Conservation (phyloP, 2,113 vertebrate species). For the Pungitius pungitius region DNA sequence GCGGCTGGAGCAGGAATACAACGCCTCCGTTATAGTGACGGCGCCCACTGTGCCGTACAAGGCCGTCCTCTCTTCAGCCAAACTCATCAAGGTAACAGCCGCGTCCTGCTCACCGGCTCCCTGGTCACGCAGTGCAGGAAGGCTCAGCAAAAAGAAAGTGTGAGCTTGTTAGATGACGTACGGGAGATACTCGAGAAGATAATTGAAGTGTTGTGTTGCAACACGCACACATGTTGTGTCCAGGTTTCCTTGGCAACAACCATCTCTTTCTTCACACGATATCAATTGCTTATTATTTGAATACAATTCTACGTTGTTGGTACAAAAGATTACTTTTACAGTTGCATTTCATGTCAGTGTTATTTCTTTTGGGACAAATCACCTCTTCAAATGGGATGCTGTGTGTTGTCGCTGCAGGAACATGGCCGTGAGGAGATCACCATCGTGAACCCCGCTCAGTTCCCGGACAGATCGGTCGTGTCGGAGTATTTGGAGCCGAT, state of each 20-base stretch:
- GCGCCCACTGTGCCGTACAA: slow-evolving; percentile 96
- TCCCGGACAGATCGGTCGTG: slow-evolving; percentile 88
- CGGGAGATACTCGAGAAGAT: slow-evolving; percentile 4
- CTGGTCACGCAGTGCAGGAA: not conserved
- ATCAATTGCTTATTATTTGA: not conserved
- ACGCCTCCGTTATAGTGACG: slow-evolving; percentile 93
- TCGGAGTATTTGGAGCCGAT: slow-evolving; percentile 92
- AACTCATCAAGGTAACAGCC: slow-evolving; percentile 91
- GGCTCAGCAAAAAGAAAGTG: slow-evolving; percentile 6
- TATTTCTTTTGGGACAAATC: not conserved
- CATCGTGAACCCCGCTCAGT: slow-evolving; percentile 91
- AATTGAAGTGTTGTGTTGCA: not conserved
- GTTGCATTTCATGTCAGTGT: not conserved
- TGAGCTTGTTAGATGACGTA: not conserved
- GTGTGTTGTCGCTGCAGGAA: slow-evolving; percentile 77
- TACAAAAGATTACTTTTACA: not conserved
- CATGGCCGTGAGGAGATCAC: slow-evolving; percentile 87
- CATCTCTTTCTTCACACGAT: not conserved
- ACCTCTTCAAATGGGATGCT: not conserved
- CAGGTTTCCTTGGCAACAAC: not conserved
- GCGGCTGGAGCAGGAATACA: slow-evolving; percentile 95
- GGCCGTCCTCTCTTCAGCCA: slow-evolving; percentile 89
- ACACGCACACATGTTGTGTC: not conserved
- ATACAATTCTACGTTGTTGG: not conserved
- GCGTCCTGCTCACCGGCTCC: slow-evolving; percentile 8